phyloP scores from a whole-genome alignment of 2,797 vertebrate species.

The Neopelma chrysocephalum region DNA sequence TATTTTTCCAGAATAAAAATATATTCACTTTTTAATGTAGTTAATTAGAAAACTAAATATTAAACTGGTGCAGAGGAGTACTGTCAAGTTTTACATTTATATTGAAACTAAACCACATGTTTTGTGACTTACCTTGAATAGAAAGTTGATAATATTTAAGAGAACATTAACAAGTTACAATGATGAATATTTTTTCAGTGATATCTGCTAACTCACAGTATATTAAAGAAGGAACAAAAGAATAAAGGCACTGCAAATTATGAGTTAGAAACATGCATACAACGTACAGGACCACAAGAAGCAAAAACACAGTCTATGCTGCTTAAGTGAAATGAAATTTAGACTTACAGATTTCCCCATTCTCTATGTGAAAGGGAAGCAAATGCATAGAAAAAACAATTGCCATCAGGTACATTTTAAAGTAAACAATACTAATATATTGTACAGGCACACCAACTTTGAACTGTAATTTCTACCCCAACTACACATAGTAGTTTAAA shows the following conservation, averaged over 20 bases:
- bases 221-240: not conserved
- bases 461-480: not conserved
- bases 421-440: not conserved
- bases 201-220: not conserved
- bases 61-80: not conserved
- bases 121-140: not conserved
- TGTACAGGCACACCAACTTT: not conserved
- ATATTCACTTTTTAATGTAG: not conserved
- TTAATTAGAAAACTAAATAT: not conserved
- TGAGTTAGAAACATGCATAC: not conserved
- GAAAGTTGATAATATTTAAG: not conserved
- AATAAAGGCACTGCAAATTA: not conserved
- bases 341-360: slow-evolving; percentile 98
- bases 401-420: not conserved
- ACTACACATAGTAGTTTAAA: not conserved
- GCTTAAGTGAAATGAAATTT: slow-evolving; percentile 53
- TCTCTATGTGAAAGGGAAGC: slow-evolving; percentile 89
- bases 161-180: not conserved
- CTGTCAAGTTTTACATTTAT: not conserved
- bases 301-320: not conserved
- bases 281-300: not conserved
- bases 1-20: not conserved
- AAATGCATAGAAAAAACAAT: slow-evolving; percentile 62
- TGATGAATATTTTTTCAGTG: not conserved
- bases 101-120: not conserved